Conservation (phyloP, 1,140 invertebrate species). For the Listronotus oregonensis region DNA sequence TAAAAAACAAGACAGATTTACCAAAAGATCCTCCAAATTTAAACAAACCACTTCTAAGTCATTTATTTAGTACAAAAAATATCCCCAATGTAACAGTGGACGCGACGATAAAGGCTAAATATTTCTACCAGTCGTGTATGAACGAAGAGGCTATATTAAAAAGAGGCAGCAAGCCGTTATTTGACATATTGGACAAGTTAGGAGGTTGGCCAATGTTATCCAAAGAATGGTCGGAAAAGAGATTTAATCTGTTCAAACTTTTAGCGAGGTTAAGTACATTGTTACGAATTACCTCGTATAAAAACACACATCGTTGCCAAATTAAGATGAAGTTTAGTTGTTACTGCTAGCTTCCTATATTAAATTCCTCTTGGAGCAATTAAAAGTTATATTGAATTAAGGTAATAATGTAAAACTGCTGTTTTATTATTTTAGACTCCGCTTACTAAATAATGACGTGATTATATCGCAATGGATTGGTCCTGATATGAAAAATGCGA, state of each 20-base stretch:
- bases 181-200: slow-evolving; percentile 71
- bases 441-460: slow-evolving; percentile 83
- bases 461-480: slow-evolving; percentile 84
- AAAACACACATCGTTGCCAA: too few relatives aligned
- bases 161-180: slow-evolving; percentile 72
- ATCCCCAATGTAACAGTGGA: slow-evolving; percentile 54
- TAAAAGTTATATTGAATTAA: too few relatives aligned
- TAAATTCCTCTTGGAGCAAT: too few relatives aligned
- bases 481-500: slow-evolving; percentile 87
- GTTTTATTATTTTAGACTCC: slow-evolving; percentile 55
- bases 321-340: too few relatives aligned
- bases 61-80: slow-evolving; percentile 14
- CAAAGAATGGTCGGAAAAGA: slow-evolving; percentile 63
- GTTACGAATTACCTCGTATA: too few relatives aligned
- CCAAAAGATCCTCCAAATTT: neutral
- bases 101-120: slow-evolving; percentile 75
- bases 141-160: slow-evolving; percentile 73
- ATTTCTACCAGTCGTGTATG: slow-evolving; percentile 84
- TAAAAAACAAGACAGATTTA: slow-evolving; percentile 59
- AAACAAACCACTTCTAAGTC: neutral
- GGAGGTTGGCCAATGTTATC: slow-evolving; percentile 86
- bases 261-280: slow-evolving; percentile 60
- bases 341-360: too few relatives aligned
- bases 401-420: too few relatives aligned
- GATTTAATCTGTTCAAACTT: slow-evolving; percentile 77